phyloP scores from a whole-genome alignment of 2,113 vertebrate species.

The Pan troglodytes region NHGRI_mPanTro3-v2.1_pri NC_072402.2:50576501-50577000 shows the following conservation, averaged over 20 bases:
- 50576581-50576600: not conserved
- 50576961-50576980: not conserved
- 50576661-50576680: not conserved
- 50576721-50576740: not conserved
- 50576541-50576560: not conserved
- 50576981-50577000: not conserved
- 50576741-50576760: not conserved
- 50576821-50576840: not conserved
- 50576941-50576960: not conserved
- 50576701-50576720: not conserved
- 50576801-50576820: not conserved
- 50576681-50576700: fast-evolving
- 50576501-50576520: not conserved
- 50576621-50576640: not conserved
- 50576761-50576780: not conserved
- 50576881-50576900: not conserved
- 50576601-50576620: not conserved
- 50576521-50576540: not conserved
- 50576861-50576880: not conserved
- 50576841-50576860: not conserved
- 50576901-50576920: not conserved
- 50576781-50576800: not conserved
- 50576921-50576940: not conserved
- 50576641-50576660: not conserved
- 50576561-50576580: not conserved